Evolutionary conservation across 2,888 invertebrate genomes (phyloP).

Genomic region (Lasius fuliginosus): DNA sequence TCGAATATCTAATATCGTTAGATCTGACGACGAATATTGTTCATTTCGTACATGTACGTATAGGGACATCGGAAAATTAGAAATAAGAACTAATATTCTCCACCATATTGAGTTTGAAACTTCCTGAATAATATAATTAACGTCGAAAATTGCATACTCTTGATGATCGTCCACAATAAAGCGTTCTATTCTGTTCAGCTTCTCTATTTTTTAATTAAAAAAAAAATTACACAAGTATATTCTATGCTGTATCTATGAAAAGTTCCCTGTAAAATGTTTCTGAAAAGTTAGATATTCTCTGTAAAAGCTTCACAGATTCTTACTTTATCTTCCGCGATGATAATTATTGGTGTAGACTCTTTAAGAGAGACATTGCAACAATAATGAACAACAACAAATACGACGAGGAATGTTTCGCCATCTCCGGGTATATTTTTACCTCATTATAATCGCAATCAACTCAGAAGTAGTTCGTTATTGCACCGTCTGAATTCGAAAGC

Average conservation of each 20-base stretch:
- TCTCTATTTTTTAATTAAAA: not conserved
- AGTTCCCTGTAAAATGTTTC: not conserved
- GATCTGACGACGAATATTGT: conserved; percentile 24
- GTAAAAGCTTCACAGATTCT: not conserved
- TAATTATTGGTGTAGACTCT: not conserved
- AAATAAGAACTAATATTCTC: not conserved
- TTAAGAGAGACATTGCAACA: not conserved
- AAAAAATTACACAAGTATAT: not conserved
- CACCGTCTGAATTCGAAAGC: conserved; percentile 37
- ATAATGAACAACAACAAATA: not conserved
- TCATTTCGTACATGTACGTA: not conserved
- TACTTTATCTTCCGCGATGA: not conserved
- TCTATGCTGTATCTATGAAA: not conserved
- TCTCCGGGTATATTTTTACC: not conserved
- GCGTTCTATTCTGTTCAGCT: not conserved
- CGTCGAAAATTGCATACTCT: not conserved
- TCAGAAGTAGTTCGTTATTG: conserved; percentile 40
- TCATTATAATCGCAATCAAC: conserved; percentile 27
- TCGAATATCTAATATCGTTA: conserved; percentile 43
- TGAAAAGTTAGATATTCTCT: not conserved
- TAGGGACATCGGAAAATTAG: not conserved
- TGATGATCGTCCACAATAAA: not conserved
- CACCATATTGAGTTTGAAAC: not conserved
- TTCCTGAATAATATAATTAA: not conserved
- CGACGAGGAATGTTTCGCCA: not conserved